phyloP scores from a whole-genome alignment of 2,888 invertebrate species.

The Sepioteuthis lessoniana region DNA sequence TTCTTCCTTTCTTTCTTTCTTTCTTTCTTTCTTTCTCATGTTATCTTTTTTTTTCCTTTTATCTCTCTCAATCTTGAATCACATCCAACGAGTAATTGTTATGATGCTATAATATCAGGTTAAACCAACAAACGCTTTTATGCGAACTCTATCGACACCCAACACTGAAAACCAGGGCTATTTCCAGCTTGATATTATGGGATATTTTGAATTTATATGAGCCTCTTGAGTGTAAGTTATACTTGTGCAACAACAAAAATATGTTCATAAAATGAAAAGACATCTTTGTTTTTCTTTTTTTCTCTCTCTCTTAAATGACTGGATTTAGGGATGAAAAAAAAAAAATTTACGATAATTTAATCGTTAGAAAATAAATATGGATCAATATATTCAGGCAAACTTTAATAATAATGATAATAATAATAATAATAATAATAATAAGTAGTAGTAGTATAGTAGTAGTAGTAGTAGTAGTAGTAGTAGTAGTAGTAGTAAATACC shows the following conservation, averaged over 20 bases:
- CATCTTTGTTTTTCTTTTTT: too few relatives aligned
- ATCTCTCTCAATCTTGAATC: neutral
- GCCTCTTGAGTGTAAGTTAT: neutral
- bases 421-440: too few relatives aligned
- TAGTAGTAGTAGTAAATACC: neutral
- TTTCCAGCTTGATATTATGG: neutral
- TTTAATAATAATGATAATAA: neutral
- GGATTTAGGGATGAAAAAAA: neutral
- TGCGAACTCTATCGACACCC: neutral
- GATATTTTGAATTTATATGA: neutral
- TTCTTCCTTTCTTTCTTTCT: neutral
- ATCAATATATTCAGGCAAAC: neutral
- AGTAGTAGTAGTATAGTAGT: too few relatives aligned
- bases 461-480: too few relatives aligned
- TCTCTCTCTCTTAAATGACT: too few relatives aligned
- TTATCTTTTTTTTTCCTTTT: neutral
- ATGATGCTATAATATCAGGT: too few relatives aligned
- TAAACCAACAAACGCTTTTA: too few relatives aligned
- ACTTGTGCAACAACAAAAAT: neutral
- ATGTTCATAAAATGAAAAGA: neutral
- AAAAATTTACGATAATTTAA: neutral
- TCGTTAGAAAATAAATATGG: neutral
- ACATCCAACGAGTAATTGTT: too few relatives aligned
- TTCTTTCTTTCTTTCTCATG: neutral
- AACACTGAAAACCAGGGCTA: neutral